Conservation (phyloP, 2,888 invertebrate genomes). For the Meandrusa payeni region DNA sequence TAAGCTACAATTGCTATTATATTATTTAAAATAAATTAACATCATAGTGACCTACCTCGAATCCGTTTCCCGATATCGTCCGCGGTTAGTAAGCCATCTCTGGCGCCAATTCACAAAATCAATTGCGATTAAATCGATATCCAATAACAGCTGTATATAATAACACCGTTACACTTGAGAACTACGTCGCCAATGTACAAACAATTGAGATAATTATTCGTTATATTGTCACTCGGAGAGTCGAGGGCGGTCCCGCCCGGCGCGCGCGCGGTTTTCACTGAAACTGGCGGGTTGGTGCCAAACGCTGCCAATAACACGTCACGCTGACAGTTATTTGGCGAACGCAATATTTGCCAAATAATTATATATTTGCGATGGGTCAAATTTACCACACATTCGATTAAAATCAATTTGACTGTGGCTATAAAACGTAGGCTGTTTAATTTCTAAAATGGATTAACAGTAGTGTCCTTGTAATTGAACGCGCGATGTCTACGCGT, state of each 20-base stretch:
- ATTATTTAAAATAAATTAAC: neutral
- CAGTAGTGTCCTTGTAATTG: too few relatives aligned
- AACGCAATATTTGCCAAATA: constrained; percentile 38
- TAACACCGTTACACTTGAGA: constrained; percentile 28
- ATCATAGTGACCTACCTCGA: constrained; percentile 10
- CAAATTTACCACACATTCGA: constrained; percentile 24
- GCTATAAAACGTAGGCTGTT: neutral
- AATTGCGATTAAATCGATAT: constrained; percentile 16
- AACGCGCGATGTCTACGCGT: too few relatives aligned
- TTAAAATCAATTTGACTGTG: constrained; percentile 7
- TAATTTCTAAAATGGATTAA: too few relatives aligned
- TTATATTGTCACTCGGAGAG: constrained; percentile 51
- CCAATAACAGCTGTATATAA: constrained; percentile 8
- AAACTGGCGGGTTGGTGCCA: constrained; percentile 49
- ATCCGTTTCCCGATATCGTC: neutral
- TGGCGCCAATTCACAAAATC: constrained; percentile 23
- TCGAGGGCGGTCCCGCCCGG: constrained; percentile 33
- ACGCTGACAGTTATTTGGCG: constrained; percentile 47
- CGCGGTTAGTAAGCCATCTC: too few relatives aligned
- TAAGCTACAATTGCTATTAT: too few relatives aligned
- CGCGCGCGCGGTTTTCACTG: constrained; percentile 65
- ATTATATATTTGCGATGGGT: constrained; percentile 3
- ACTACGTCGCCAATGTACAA: constrained; percentile 23
- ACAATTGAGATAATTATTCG: constrained; percentile 8
- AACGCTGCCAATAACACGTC: constrained; percentile 43